Evolutionary conservation across 2,113 vertebrate species (phyloP).

Genomic region (Rhineura floridana): DNA sequence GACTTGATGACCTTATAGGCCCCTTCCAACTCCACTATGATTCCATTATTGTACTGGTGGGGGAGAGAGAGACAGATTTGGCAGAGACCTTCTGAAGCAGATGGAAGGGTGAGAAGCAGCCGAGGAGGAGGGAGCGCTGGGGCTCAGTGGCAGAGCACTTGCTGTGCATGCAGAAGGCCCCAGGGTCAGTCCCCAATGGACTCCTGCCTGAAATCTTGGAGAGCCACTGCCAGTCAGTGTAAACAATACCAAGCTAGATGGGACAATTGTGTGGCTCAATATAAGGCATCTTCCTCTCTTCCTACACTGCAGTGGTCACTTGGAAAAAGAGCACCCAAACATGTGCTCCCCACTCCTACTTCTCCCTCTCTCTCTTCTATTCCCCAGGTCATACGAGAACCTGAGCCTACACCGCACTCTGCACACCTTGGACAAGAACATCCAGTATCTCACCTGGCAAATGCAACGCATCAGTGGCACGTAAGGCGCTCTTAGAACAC

Average conservation of each 20-base stretch:
- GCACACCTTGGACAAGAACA: neutral
- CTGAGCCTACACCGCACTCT: neutral
- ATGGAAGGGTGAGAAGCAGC: neutral
- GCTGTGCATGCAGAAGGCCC: too few species aligned
- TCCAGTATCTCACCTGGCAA: neutral
- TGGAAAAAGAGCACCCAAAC: neutral
- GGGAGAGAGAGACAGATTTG: neutral
- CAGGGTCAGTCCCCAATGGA: too few species aligned
- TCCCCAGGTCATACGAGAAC: neutral
- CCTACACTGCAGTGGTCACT: too few species aligned
- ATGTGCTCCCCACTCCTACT: neutral
- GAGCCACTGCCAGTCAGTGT: too few species aligned
- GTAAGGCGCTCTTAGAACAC: neutral
- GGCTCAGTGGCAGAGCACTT: too few species aligned
- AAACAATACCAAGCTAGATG: too few species aligned
- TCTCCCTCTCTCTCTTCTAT: neutral
- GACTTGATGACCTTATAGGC: neutral
- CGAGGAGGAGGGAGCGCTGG: too few species aligned
- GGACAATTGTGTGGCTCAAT: too few species aligned
- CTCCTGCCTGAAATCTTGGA: too few species aligned
- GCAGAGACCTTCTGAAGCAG: neutral
- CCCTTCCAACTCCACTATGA: too few species aligned
- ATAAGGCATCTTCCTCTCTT: too few species aligned
- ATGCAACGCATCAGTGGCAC: neutral
- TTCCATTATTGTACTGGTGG: too few species aligned